phyloP scores from a whole-genome alignment of 2,888 invertebrate species.

The Thyatira batis region DNA sequence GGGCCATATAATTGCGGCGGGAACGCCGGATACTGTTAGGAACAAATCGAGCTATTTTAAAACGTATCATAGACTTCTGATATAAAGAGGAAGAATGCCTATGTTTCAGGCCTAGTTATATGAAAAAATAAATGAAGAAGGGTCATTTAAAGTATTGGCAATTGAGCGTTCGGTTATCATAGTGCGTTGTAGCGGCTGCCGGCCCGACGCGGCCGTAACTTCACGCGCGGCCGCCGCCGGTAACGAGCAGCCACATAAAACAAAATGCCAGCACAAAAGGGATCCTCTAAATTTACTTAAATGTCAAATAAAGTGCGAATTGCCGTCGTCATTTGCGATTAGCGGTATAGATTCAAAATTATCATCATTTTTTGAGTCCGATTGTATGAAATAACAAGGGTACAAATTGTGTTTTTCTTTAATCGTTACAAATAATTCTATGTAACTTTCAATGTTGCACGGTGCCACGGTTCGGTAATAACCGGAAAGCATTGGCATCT shows the following conservation, averaged over 20 bases:
- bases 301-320: constrained; percentile 81
- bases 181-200: constrained; percentile 39
- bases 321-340: constrained; percentile 74
- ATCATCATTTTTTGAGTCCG: constrained; percentile 14
- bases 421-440: too few species aligned
- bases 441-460: too few species aligned
- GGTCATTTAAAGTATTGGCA: not conserved
- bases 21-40: not conserved
- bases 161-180: constrained; percentile 16
- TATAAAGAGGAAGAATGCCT: too few species aligned
- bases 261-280: constrained; percentile 78
- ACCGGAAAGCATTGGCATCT: not conserved
- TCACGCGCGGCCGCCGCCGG: constrained; percentile 78
- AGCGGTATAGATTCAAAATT: constrained; percentile 42
- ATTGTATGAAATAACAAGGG: not conserved
- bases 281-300: constrained; percentile 78
- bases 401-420: too few species aligned
- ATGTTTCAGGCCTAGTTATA: too few species aligned
- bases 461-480: too few species aligned
- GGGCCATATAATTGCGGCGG: constrained; percentile 15
- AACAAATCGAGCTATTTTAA: too few species aligned
- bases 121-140: too few species aligned
- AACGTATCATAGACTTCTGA: too few species aligned
- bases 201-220: constrained; percentile 76
- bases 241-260: constrained; percentile 81